phyloP scores from a whole-genome alignment of 2,797 vertebrate genomes.

The Thalassophryne amazonica region DNA sequence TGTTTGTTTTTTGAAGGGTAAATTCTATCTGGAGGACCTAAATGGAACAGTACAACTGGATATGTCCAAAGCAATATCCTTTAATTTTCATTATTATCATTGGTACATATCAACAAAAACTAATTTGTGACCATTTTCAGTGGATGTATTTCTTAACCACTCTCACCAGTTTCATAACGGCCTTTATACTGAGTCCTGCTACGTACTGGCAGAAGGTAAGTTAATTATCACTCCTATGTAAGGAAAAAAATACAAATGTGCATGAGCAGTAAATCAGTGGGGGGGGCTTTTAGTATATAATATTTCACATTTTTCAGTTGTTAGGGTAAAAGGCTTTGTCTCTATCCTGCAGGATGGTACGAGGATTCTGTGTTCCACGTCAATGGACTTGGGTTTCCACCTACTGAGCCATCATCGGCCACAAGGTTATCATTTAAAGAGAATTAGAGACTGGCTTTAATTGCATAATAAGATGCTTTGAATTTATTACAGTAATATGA shows the following conservation, averaged over 20 bases:
- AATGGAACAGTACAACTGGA: conserved; percentile 92
- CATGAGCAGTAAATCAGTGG: not conserved
- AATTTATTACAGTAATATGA: too few relatives aligned
- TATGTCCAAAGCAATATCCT: conserved; percentile 98
- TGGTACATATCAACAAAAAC: not conserved
- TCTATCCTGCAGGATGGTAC: conserved; percentile 86
- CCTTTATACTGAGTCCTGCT: conserved; percentile 94
- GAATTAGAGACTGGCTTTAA: too few relatives aligned
- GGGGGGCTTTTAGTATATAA: too few relatives aligned
- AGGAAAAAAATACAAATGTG: not conserved
- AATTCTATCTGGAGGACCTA: conserved; percentile 93
- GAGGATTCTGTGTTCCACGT: conserved; percentile 95
- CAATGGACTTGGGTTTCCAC: conserved; percentile 95
- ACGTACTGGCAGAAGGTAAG: conserved; percentile 96
- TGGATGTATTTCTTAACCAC: conserved; percentile 68
- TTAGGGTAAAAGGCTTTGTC: not conserved
- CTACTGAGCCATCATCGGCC: conserved; percentile 86
- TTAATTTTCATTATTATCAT: conserved; percentile 42
- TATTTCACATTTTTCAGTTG: not conserved
- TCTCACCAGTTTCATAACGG: conserved; percentile 96
- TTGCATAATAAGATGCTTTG: too few relatives aligned
- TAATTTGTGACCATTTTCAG: not conserved
- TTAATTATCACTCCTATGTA: not conserved
- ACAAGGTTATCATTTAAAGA: conserved; percentile 79
- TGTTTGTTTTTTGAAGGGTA: conserved; percentile 83